Percentiles rank a stretch among this genome's conserved stretches.
These are phyloP conservation scores for Drosophila cognata DNA, from an alignment of 2,888 invertebrate species.

Conservation along the genomic window DNA sequence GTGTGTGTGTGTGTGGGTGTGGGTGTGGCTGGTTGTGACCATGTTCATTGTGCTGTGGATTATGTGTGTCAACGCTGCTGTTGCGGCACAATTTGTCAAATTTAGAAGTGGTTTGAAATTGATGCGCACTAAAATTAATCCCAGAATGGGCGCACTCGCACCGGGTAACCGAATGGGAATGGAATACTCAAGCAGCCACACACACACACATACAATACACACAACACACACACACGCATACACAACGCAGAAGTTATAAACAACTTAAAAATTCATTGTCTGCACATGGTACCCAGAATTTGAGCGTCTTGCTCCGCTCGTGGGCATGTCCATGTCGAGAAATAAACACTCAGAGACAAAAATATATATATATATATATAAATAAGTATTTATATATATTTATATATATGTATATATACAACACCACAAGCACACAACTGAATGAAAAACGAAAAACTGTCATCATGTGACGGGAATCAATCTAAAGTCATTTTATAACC, in stretches of 20 bases:
- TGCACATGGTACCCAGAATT: constrained; percentile 70
- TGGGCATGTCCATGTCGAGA: constrained; percentile 44
- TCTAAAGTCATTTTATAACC: constrained; percentile 84
- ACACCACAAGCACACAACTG: constrained; percentile 32
- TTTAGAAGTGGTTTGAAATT: constrained; percentile 74
- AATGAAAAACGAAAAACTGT: constrained; percentile 76
- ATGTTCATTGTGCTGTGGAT: constrained; percentile 12
- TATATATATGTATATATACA: background rate
- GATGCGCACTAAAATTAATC: constrained; percentile 63
- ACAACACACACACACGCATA: background rate
- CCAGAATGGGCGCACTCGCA: constrained; percentile 25
- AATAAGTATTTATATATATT: background rate
- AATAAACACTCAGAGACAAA: constrained; percentile 24
- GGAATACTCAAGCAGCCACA: constrained; percentile 10
- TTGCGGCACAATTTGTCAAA: constrained; percentile 75
- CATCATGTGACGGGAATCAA: constrained; percentile 84
- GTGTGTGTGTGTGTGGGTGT: constrained; percentile 4
- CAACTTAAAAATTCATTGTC: constrained; percentile 83
- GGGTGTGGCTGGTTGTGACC: constrained; percentile 1
- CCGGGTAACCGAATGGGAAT: constrained; percentile 1
- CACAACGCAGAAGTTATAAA: constrained; percentile 64
- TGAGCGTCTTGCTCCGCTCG: constrained; percentile 35
- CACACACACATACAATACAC: background rate
- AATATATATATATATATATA: background rate
- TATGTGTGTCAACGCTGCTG: constrained; percentile 54